Conservation (phyloP, 2,888 invertebrate genomes). For the Itoplectis maculator region DNA sequence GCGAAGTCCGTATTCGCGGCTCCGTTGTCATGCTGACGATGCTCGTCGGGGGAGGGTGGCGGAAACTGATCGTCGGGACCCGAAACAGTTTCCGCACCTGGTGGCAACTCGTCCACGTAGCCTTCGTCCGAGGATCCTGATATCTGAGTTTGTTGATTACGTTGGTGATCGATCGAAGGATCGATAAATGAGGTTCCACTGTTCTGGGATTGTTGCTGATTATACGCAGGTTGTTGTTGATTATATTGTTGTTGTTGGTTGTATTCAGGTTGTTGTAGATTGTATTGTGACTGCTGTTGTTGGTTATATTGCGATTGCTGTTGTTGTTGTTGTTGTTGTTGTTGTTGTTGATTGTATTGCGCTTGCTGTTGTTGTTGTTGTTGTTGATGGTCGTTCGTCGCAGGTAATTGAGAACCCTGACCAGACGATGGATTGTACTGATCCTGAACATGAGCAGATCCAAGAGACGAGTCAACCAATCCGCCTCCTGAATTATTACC, state of each 20-base stretch:
- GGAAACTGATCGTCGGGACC: slow-evolving; percentile 51
- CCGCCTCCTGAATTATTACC: slow-evolving; percentile 17
- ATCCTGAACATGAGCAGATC: background rate
- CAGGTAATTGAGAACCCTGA: slow-evolving; percentile 2
- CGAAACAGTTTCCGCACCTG: slow-evolving; percentile 72
- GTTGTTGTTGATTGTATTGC: no score
- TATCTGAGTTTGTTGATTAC: slow-evolving; percentile 16
- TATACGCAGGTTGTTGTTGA: no score
- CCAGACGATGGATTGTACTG: slow-evolving; percentile 34
- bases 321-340: slow-evolving; percentile 35
- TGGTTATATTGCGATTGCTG: background rate
- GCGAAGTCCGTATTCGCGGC: slow-evolving; percentile 43
- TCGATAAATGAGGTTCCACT: no score
- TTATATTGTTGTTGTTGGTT: no score
- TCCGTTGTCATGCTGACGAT: slow-evolving; percentile 40
- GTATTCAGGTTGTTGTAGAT: no score
- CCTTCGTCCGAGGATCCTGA: slow-evolving; percentile 43
- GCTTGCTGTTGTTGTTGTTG: slow-evolving; percentile 36
- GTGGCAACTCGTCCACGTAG: slow-evolving; percentile 74
- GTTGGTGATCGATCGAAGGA: no score
- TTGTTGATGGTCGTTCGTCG: slow-evolving; percentile 32
- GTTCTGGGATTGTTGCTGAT: no score
- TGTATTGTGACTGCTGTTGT: no score
- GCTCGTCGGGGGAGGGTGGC: slow-evolving; percentile 28
- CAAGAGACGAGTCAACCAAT: slow-evolving; percentile 15